Conservation (phyloP, 2,888 invertebrate genomes). For the Sminthurides aquaticus region DNA sequence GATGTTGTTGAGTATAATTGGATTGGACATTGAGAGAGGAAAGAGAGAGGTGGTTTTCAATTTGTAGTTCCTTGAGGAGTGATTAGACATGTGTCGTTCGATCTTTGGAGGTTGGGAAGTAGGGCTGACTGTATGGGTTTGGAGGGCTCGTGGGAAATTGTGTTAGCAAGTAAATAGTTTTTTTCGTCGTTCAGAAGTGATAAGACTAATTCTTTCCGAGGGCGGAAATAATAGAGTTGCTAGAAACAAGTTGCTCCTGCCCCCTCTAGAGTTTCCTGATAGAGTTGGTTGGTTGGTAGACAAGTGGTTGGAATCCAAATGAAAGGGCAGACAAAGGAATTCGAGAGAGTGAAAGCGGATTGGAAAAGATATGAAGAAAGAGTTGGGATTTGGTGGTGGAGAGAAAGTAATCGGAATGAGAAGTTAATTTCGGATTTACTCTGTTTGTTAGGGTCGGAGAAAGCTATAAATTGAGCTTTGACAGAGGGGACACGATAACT, state of each 20-base stretch:
- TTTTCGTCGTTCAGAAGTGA: not conserved
- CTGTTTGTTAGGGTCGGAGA: not conserved
- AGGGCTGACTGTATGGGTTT: no score
- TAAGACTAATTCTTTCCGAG: not conserved
- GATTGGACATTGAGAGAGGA: not conserved
- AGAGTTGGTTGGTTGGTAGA: no score
- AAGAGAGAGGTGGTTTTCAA: no score
- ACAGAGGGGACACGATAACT: no score
- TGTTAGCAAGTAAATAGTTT: not conserved
- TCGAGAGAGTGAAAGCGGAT: not conserved
- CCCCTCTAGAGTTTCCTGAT: no score
- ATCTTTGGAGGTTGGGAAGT: no score
- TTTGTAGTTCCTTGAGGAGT: no score
- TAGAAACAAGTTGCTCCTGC: no score
- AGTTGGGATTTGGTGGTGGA: not conserved
- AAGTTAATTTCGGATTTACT: not conserved
- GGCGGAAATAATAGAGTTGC: no score
- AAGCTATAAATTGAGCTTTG: not conserved
- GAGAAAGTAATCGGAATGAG: not conserved
- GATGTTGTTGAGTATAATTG: not conserved
- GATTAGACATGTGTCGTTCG: no score
- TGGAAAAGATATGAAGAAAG: constrained; percentile 12
- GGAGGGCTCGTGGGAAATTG: not conserved
- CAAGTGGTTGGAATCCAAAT: no score
- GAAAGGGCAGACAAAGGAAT: no score